Percentiles rank a stretch among this genome's conserved stretches.
These are phyloP conservation scores for Pachyrhynchus sulphureomaculatus DNA, from an alignment of 1,140 invertebrate genomes.

Conservation along the genomic window DNA sequence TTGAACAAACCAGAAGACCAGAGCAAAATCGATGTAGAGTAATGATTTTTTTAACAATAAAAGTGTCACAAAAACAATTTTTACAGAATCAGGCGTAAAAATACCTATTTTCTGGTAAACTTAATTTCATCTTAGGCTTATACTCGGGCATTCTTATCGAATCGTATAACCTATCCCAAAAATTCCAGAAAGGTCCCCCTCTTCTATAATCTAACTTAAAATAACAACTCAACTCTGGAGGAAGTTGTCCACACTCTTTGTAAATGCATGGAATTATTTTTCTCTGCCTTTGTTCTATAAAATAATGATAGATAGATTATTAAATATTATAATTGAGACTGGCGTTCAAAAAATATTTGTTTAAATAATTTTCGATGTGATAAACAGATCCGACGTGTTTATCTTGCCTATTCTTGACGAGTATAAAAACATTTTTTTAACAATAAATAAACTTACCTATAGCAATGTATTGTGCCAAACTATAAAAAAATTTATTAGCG, in stretches of 20 bases:
- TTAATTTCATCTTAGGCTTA: conserved; percentile 2
- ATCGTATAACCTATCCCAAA: conserved; percentile 61
- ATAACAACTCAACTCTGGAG: conserved; percentile 59
- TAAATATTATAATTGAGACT: too few species aligned
- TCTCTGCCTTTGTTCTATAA: conserved; percentile 56
- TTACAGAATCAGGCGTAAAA: too few species aligned
- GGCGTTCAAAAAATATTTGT: too few species aligned
- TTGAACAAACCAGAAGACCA: too few species aligned
- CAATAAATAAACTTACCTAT: conserved; percentile 64
- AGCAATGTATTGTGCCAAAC: conserved; percentile 71
- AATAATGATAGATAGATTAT: conserved; percentile 27
- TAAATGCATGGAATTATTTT: conserved; percentile 71
- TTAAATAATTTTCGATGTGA: too few species aligned
- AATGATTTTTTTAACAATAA: too few species aligned
- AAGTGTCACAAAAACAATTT: too few species aligned
- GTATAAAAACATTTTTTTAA: too few species aligned
- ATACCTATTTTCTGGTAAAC: conserved; percentile 27
- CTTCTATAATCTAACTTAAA: conserved; percentile 59
- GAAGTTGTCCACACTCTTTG: conserved; percentile 57
- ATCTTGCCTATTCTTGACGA: too few species aligned
- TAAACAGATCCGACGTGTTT: too few species aligned
- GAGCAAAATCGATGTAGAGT: too few species aligned
- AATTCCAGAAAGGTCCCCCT: conserved; percentile 58
- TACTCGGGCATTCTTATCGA: conserved; percentile 50
- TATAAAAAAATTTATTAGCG: conserved; percentile 69